Percentiles rank a stretch among this genome's conserved stretches.
Conservation (phyloP, 2,113 vertebrate species). For the human region GRCh38 chr19:9342001-9342500, state of each 20-base stretch:
- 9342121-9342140: neutral
- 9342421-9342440: neutral
- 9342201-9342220: neutral
- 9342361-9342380: neutral
- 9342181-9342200: neutral
- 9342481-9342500: neutral
- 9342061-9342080: neutral
- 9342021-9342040: neutral
- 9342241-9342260: neutral
- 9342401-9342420: neutral
- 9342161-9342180: neutral
- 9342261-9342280: neutral
- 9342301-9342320: neutral
- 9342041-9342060: neutral
- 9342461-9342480: neutral
- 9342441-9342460: neutral
- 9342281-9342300: neutral
- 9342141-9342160: too few species aligned
- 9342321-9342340: neutral
- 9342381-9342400: neutral
- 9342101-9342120: neutral
- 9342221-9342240: neutral
- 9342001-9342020: neutral
- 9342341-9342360: neutral
- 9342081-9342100: neutral